Base-by-base conservation (phyloP, 2,797 vertebrate genomes). In the Sebastes steindachneri region DNA sequence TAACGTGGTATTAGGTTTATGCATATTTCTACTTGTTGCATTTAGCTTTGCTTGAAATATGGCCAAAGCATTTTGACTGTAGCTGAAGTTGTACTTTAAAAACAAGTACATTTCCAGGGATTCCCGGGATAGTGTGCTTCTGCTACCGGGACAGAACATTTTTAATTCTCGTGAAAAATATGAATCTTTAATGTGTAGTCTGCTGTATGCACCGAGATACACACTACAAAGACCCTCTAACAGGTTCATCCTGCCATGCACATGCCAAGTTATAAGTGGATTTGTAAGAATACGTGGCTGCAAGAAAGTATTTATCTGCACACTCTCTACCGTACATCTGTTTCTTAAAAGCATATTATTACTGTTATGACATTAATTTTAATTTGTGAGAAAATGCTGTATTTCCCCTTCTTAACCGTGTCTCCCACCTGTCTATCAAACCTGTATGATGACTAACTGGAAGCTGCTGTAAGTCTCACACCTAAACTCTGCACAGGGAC, bases 401-500 rank as follows among this genome's bases (percentile, higher is more conserved):
- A 62, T 31, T 62, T 70, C 7, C 25, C 33, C 12, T 54, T 26
- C 7, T 25, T 4, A 70, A 62, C 10, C 7, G 8, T 26, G 33
- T 63, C 51, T 45, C 45, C 33, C 57, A 73, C 51, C n/a, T 12
- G 28, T 66, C 65, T 53, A 10, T 81, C 37, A 68, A 75, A 75
- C 25, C 63, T 69, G 45, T 76, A 60, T 26, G 9, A 55, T 64
- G 25, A 62, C 64, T 63, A 66, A 68, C 23, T 62, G 57, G 15
- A 75, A 37, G 57, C 69, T 41, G 29, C 29, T 19, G 48, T 4
- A 35, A 54, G 19, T 78, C 62, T 55, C 64, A 51, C 62, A 59
- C 21, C 25, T 29, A 19, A 78, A 53, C 54, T n/a, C 31, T 23
- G 26, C 33, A 68, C 23, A 55, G 26, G 65, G 12, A 7, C 41